A percentile compares a stretch with the other conserved stretches of the same genome.
These are phyloP conservation scores for Amiota minor DNA, from an alignment of 2,888 invertebrate species.

Conservation along the genomic window DNA sequence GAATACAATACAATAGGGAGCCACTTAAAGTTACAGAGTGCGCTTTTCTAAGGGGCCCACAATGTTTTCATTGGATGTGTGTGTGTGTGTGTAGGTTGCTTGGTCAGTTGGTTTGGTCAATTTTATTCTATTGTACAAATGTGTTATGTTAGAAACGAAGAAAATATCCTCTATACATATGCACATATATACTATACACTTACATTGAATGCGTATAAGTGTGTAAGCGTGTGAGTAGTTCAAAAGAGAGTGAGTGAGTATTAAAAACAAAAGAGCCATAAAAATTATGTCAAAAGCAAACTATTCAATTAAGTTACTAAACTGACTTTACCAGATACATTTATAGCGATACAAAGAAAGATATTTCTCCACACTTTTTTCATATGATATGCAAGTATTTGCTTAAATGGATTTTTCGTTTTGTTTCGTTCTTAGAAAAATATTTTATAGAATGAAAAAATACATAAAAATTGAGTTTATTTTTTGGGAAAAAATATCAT, in stretches of 20 bases:
- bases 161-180: neutral
- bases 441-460: too few relatives aligned
- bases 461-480: too few relatives aligned
- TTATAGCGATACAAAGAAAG: too few relatives aligned
- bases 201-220: neutral
- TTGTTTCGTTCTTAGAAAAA: too few relatives aligned
- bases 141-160: neutral
- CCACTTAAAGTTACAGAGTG: constrained; percentile 12
- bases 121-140: neutral
- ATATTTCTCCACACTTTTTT: too few relatives aligned
- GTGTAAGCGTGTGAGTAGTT: constrained; percentile 29
- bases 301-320: constrained; percentile 68
- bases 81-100: neutral
- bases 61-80: neutral
- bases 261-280: constrained; percentile 66
- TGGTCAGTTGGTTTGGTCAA: neutral
- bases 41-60: neutral
- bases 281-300: constrained; percentile 67
- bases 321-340: constrained; percentile 55
- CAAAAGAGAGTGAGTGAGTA: constrained; percentile 22
- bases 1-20: constrained; percentile 5
- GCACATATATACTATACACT: neutral
- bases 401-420: too few relatives aligned
- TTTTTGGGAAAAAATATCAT: too few relatives aligned
- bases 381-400: too few relatives aligned